Conservation (phyloP, 2,113 vertebrate species). For the Alligator mississippiensis region DNA sequence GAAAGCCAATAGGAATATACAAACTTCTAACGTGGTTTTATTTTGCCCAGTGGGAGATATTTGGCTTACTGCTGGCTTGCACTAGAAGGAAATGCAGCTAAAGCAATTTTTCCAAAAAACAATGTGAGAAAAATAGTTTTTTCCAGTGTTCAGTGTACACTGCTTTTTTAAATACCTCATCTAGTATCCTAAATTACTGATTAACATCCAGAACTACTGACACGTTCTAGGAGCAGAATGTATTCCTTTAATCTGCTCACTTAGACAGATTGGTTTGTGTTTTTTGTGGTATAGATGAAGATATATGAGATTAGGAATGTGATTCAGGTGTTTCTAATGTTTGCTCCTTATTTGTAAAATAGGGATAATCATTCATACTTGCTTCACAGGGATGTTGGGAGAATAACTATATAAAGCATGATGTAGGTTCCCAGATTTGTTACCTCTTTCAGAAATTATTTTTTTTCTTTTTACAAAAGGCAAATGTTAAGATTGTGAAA, state of each 20-base stretch:
- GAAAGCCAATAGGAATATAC: slow-evolving; percentile 40
- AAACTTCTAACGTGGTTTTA: slow-evolving; percentile 50
- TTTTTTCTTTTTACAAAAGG: neutral
- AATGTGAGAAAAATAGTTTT: neutral
- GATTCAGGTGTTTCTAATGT: neutral
- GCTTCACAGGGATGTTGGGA: neutral
- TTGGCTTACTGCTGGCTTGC: slow-evolving; percentile 82
- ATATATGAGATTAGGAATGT: neutral
- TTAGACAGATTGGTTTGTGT: neutral
- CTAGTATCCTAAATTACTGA: fast-evolving
- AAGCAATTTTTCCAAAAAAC: slow-evolving; percentile 61
- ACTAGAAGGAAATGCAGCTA: slow-evolving; percentile 73
- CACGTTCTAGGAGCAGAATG: neutral
- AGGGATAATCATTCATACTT: neutral
- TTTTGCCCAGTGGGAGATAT: slow-evolving; percentile 72
- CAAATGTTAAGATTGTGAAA: neutral
- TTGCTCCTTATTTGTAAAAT: neutral
- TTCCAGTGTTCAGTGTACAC: neutral
- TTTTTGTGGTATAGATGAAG: neutral
- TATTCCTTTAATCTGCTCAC: neutral
- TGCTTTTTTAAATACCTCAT: neutral
- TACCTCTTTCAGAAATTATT: neutral
- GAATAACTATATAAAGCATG: neutral
- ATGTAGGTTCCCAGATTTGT: neutral
- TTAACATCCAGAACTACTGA: neutral